These are phyloP conservation scores for Gadus macrocephalus DNA, from an alignment of 2,113 vertebrate species.

Conservation along the genomic window DNA sequence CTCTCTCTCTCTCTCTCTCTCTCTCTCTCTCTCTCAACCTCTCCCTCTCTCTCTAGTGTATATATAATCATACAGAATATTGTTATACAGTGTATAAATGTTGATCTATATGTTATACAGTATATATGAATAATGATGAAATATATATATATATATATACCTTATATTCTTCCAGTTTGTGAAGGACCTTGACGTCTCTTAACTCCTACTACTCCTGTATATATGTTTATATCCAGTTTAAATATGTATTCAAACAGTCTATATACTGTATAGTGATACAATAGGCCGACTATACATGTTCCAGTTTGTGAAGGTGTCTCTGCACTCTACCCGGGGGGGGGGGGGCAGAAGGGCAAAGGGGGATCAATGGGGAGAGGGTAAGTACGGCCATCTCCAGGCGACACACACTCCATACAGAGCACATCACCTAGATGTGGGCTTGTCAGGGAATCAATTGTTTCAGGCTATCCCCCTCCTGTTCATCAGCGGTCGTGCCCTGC, in stretches of 20 bases:
- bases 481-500: slow-evolving; percentile 43
- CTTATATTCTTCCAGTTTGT: neutral
- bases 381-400: slow-evolving; percentile 57
- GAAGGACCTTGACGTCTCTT: neutral
- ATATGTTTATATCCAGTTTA: too few species aligned
- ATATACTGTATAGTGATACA: neutral
- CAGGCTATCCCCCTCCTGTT: slow-evolving; percentile 64
- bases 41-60: too few species aligned
- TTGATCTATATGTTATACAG: too few species aligned
- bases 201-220: too few species aligned
- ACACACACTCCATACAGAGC: slow-evolving; percentile 65
- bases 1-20: too few species aligned
- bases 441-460: slow-evolving; percentile 66
- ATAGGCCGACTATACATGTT: slow-evolving; percentile 37
- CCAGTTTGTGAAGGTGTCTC: slow-evolving; percentile 22
- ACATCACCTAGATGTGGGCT: slow-evolving; percentile 60
- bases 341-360: slow-evolving; percentile 56
- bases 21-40: too few species aligned
- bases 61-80: too few species aligned
- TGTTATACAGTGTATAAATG: too few species aligned
- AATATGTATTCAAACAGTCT: neutral
- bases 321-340: slow-evolving; percentile 49
- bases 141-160: neutral
- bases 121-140: too few species aligned
- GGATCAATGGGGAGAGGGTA: slow-evolving; percentile 70